phyloP scores from a whole-genome alignment of 2,797 vertebrate species.

The Tragelaphus eurycerus region DNA sequence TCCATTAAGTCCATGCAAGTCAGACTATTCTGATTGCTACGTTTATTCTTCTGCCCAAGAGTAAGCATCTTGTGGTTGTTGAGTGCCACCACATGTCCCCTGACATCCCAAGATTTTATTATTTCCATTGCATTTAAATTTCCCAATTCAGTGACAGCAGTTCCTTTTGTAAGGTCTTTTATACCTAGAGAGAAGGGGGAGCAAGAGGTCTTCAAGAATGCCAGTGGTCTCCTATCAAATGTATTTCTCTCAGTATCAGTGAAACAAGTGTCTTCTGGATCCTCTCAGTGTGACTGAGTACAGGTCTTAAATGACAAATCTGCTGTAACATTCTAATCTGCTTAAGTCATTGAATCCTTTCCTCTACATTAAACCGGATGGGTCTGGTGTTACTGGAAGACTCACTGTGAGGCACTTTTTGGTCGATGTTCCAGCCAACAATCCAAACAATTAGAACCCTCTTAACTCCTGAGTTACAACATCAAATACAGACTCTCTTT shows the following conservation, averaged over 20 bases:
- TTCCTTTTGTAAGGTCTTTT: background rate
- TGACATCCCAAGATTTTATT: background rate
- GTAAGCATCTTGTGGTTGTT: background rate
- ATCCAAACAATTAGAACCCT: background rate
- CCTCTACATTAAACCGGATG: background rate
- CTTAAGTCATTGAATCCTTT: background rate
- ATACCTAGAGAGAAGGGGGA: background rate
- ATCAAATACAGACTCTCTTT: background rate
- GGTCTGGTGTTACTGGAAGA: background rate
- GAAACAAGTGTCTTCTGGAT: background rate
- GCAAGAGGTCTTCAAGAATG: background rate
- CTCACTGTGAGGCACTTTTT: background rate
- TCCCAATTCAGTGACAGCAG: background rate
- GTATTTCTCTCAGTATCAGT: background rate
- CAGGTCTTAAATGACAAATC: background rate
- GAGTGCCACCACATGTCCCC: background rate
- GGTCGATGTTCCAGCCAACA: background rate
- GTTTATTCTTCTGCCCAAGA: background rate
- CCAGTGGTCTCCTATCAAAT: background rate
- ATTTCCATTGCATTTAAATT: background rate
- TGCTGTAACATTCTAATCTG: background rate
- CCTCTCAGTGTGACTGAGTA: background rate
- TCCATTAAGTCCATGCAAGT: background rate
- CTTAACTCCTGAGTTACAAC: background rate
- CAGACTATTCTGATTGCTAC: background rate